These are phyloP conservation scores for rabbit (Oryctolagus cuniculus) DNA, from an alignment of 2,113 vertebrate species.

Conservation along the genomic window mOryCun1.1 NC_091447.1:6553501-6554000, in stretches of 20 bases:
- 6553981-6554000: slow-evolving; percentile 53
- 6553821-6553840: neutral
- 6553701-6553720: neutral
- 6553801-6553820: neutral
- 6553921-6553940: slow-evolving; percentile 35
- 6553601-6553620: neutral
- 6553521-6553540: neutral
- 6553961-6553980: slow-evolving; percentile 54
- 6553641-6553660: neutral
- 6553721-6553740: neutral
- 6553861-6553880: slow-evolving; percentile 42
- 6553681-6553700: neutral
- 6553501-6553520: neutral
- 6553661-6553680: neutral
- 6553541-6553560: neutral
- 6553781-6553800: neutral
- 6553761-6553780: neutral
- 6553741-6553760: neutral
- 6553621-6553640: too few relatives aligned
- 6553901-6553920: neutral
- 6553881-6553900: neutral
- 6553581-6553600: neutral
- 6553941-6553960: slow-evolving; percentile 73
- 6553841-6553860: slow-evolving; percentile 52
- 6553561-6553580: neutral